Evolutionary conservation across 2,888 invertebrate species (phyloP).

Genomic region (Embidobia sp.): DNA sequence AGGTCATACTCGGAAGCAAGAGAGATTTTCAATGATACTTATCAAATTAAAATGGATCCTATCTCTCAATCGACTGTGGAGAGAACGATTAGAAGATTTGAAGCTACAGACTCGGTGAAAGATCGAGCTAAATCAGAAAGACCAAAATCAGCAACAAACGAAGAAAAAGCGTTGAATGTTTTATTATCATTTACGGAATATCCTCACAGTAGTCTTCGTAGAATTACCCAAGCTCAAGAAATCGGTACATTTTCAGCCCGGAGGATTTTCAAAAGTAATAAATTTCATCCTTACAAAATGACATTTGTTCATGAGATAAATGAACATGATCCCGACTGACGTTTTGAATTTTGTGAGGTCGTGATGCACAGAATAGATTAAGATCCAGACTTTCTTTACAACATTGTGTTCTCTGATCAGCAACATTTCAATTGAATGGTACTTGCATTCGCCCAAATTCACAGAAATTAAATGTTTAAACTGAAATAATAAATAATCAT

Average conservation of each 20-base stretch:
- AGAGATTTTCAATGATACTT: constrained; percentile 41
- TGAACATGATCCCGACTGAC: constrained; percentile 67
- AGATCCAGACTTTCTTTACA: constrained; percentile 13
- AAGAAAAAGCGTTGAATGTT: constrained; percentile 10
- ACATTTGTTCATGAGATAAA: constrained; percentile 66
- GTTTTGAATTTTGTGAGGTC: constrained; percentile 65
- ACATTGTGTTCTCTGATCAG: background rate
- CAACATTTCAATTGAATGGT: constrained; percentile 1
- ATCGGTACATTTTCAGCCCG: constrained; percentile 18
- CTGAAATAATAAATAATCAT: too few relatives aligned
- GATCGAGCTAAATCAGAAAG: constrained; percentile 3
- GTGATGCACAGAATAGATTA: constrained; percentile 37
- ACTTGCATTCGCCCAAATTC: background rate
- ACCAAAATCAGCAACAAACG: constrained; percentile 5
- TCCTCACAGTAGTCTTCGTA: constrained; percentile 3
- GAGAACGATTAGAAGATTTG: constrained; percentile 18
- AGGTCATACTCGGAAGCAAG: too few relatives aligned
- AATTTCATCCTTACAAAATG: constrained; percentile 68
- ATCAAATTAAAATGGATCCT: constrained; percentile 10
- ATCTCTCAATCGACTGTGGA: constrained; percentile 18
- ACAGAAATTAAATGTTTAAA: background rate
- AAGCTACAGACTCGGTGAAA: background rate
- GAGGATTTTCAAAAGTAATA: constrained; percentile 40
- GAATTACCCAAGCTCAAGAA: constrained; percentile 25
- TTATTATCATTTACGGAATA: constrained; percentile 13